phyloP scores from a whole-genome alignment of 1,140 invertebrate species.

The Ridgeia piscesae region DNA sequence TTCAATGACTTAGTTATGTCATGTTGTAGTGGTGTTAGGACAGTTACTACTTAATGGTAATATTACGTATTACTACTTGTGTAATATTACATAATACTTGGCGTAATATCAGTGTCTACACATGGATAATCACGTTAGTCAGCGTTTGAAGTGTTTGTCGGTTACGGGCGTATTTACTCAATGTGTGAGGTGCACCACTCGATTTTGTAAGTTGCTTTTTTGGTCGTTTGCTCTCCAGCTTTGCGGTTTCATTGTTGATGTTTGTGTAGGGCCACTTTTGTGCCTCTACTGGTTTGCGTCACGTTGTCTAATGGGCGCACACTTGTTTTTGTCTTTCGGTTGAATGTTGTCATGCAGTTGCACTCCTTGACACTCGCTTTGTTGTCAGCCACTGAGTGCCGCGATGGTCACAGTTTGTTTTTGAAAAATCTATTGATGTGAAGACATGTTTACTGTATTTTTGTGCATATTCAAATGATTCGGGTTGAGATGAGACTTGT shows the following conservation, averaged over 20 bases:
- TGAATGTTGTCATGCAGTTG: not conserved
- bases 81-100: not conserved
- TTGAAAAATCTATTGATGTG: not conserved
- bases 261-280: not conserved
- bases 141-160: not conserved
- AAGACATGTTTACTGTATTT: not conserved
- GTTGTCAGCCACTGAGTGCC: not conserved
- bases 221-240: not conserved
- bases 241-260: not conserved
- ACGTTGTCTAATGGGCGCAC: not conserved
- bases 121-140: not conserved
- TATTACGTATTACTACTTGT: not conserved
- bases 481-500: too few species aligned
- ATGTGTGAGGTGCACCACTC: not conserved
- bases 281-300: not conserved
- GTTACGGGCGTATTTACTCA: not conserved
- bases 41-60: too few species aligned
- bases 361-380: not conserved
- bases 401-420: not conserved
- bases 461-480: too few species aligned
- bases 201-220: not conserved
- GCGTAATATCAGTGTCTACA: not conserved
- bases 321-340: not conserved
- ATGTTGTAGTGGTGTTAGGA: not conserved
- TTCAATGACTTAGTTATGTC: not conserved